Evolutionary conservation across 2,888 invertebrate species (phyloP).

Genomic region (Synergus laeviventris): DNA sequence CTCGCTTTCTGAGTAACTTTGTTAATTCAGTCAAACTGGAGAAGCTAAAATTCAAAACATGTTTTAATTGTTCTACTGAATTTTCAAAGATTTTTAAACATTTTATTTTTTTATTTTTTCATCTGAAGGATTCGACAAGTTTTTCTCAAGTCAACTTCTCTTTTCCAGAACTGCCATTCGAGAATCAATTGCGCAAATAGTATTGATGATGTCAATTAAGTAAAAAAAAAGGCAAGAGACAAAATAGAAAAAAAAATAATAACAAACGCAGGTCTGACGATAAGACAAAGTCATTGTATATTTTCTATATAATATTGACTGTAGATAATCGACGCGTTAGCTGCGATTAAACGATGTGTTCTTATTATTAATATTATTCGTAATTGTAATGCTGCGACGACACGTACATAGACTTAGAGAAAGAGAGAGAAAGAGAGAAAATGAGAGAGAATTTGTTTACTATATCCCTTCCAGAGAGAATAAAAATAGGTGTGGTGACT

Average conservation of each 20-base stretch:
- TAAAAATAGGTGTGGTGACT: constrained; percentile 56
- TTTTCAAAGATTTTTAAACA: not conserved
- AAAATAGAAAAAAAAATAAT: constrained; percentile 21
- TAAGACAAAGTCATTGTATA: constrained; percentile 59
- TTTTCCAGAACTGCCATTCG: constrained; percentile 7
- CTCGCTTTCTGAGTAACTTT: constrained; percentile 5
- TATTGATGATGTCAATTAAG: constrained; percentile 39
- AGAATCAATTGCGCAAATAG: constrained; percentile 13
- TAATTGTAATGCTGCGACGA: constrained; percentile 37
- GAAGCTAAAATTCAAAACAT: not conserved
- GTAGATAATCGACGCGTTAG: constrained; percentile 62
- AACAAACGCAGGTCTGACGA: constrained; percentile 42
- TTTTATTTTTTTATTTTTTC: not conserved
- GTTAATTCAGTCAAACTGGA: not conserved
- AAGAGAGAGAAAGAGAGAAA: constrained; percentile 45
- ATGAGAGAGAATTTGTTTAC: constrained; percentile 35
- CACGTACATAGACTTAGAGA: constrained; percentile 40
- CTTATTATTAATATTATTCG: constrained; percentile 59
- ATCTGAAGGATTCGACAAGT: not conserved
- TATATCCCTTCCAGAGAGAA: constrained; percentile 34
- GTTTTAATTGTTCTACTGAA: not conserved
- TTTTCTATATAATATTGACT: constrained; percentile 65
- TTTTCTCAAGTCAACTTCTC: not conserved
- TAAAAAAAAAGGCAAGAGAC: not conserved
- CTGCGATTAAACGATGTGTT: constrained; percentile 66